Base-by-base conservation (phyloP, 2,888 invertebrate genomes). In the Gymnocheta viridis region DNA sequence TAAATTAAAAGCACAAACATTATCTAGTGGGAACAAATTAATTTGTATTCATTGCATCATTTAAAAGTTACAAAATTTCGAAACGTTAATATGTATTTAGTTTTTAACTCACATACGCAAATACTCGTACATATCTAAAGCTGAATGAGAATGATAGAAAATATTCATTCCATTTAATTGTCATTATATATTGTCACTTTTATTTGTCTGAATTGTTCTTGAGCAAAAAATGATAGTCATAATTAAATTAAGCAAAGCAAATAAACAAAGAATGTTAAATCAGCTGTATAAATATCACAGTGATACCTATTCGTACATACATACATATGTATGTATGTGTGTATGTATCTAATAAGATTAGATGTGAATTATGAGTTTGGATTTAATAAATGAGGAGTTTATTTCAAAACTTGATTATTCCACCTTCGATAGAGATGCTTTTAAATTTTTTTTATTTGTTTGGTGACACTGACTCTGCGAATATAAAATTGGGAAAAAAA, bases 1-100 rank as follows among this genome's bases (percentile, higher is more conserved):
- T n/a, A 29, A 64, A 69, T 41, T 9, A 3, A 24, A 22, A 54
- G 7, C 17, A 29, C n/a, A 54, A 4, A 0, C 17, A 5, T 10
- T n/a, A 10, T 22, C n/a, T 32, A 49, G n/a, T 12, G 14, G 27
- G 12, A 62, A 44, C 56, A 66, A 44, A 2, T 44, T 44, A 60
- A 77, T 69, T 77, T 38, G 9, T 77, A 69, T 77, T 69, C 77
- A 49, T 17, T 17, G 47, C 49, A 38, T 27, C 14, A 38, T 77
- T 60, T 69, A 38, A 77, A 49, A 67, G 76, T 77, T 47, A 77
- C 47, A 67, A 67, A 58, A 41, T 74, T 51, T 54, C 29, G 1
- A 22, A 54, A 49, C 54, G 14, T 17, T 62, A 64, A 64, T 32
- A n/a, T n/a, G n/a, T n/a, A 12, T 60, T 60, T 35, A 47, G 10